Conservation (phyloP, 2,888 invertebrate genomes). For the Caradrina clavipalpis region DNA sequence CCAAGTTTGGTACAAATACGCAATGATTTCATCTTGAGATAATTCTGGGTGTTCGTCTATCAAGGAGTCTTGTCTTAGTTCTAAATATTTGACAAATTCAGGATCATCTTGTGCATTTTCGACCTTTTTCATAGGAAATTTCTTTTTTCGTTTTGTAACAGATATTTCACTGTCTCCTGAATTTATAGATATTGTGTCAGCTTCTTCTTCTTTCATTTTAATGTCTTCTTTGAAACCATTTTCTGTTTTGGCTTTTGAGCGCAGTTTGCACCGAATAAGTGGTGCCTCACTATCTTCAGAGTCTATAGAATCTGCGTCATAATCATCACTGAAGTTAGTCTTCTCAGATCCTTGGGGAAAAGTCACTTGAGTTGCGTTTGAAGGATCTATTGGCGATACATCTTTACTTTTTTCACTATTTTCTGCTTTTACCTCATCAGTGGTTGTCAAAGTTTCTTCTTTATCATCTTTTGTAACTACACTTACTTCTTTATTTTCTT, state of each 20-base stretch:
- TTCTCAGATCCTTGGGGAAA: conserved; percentile 19
- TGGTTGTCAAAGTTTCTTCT: neutral
- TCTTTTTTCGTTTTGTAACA: conserved; percentile 68
- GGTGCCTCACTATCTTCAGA: conserved; percentile 68
- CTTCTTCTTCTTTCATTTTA: conserved; percentile 66
- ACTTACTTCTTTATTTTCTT: neutral
- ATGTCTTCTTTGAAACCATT: conserved; percentile 42
- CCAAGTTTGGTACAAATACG: conserved; percentile 89
- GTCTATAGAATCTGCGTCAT: conserved; percentile 63
- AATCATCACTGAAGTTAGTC: conserved; percentile 36
- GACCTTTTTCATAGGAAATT: conserved; percentile 54
- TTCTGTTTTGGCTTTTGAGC: conserved; percentile 56
- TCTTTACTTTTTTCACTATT: conserved; percentile 2
- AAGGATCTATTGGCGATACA: conserved; percentile 19
- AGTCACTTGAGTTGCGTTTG: conserved; percentile 28
- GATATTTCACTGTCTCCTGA: conserved; percentile 72
- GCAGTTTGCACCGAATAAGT: conserved; percentile 60
- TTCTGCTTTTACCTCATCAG: neutral
- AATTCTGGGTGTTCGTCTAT: conserved; percentile 90
- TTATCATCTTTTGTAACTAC: neutral
- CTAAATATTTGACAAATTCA: conserved; percentile 88
- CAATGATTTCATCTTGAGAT: conserved; percentile 83
- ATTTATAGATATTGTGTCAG: conserved; percentile 67
- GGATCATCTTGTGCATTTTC: conserved; percentile 74
- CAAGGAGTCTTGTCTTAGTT: conserved; percentile 85